Percentiles rank a stretch among this genome's conserved stretches.
Evolutionary conservation across 2,113 vertebrate species (phyloP).

Genomic region (Hippocampus barbouri): DNA sequence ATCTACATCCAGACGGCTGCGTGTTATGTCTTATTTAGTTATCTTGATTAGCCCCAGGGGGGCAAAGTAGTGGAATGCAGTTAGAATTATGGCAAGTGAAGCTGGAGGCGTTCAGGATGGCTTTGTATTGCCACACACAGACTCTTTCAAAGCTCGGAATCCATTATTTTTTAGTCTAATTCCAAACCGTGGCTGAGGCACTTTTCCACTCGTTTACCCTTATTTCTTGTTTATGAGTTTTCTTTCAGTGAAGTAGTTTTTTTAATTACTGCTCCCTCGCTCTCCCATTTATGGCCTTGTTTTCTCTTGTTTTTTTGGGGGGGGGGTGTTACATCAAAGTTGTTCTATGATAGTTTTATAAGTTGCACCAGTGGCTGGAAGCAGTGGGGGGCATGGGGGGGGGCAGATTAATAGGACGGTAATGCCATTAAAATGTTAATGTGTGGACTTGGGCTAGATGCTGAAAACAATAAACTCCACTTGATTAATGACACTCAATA

Average conservation of each 20-base stretch:
- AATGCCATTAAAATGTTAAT: constrained; percentile 74
- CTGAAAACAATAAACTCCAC: constrained; percentile 69
- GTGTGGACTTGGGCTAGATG: constrained; percentile 65
- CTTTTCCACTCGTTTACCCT: constrained; percentile 52
- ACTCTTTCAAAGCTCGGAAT: constrained; percentile 27
- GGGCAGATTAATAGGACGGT: constrained; percentile 70
- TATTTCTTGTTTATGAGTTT: constrained; percentile 68
- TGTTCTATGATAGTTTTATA: constrained; percentile 62
- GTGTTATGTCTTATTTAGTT: constrained; percentile 52
- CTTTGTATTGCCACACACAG: constrained; percentile 33
- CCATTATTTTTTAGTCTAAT: constrained; percentile 48
- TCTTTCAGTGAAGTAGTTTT: constrained; percentile 63
- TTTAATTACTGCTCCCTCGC: constrained; percentile 67
- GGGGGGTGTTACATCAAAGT: constrained; percentile 38
- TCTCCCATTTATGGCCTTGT: constrained; percentile 52
- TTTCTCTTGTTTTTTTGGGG: constrained; percentile 19
- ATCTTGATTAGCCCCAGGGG: constrained; percentile 43
- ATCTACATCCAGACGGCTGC: constrained; percentile 22
- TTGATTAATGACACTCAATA: constrained; percentile 67
- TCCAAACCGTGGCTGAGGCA: constrained; percentile 54
- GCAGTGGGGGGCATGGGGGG: constrained; percentile 57
- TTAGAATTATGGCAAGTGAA: constrained; percentile 40
- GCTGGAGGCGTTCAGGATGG: constrained; percentile 34
- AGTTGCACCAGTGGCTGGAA: constrained; percentile 62
- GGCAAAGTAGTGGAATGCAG: constrained; percentile 18